phyloP scores from a whole-genome alignment of 2,113 vertebrate genomes.

The Poicephalus meyeri region DNA sequence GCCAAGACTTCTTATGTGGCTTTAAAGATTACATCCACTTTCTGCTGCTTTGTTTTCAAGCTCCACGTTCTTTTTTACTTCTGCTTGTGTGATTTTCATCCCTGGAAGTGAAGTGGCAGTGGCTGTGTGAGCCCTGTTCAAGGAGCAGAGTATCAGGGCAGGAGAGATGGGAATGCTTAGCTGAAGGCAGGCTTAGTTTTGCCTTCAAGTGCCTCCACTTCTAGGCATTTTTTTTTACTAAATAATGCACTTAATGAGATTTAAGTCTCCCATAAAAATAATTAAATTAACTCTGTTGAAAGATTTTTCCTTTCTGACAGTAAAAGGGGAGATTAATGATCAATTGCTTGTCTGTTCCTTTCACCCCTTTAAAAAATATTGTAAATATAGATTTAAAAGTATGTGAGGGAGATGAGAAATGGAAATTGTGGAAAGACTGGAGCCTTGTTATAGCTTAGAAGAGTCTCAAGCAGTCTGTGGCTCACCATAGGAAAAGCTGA shows the following conservation, averaged over 20 bases:
- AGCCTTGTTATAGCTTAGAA: neutral
- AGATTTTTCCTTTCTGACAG: constrained; percentile 18
- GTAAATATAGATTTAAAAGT: neutral
- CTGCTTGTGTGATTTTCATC: neutral
- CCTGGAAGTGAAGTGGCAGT: neutral
- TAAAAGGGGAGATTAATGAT: neutral
- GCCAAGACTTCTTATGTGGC: neutral
- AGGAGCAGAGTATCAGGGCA: neutral
- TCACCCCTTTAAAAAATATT: neutral
- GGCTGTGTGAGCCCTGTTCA: neutral
- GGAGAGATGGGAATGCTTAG: neutral
- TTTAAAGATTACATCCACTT: neutral
- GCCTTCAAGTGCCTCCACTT: neutral
- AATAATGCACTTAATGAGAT: constrained; percentile 16
- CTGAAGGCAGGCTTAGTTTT: neutral
- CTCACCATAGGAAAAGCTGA: neutral
- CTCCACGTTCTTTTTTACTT: neutral
- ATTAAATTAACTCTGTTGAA: constrained; percentile 7
- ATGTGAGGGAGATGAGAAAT: constrained; percentile 10
- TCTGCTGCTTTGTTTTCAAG: neutral
- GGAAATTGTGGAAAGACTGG: neutral
- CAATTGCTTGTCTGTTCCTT: neutral
- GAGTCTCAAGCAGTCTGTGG: neutral
- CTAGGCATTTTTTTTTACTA: neutral
- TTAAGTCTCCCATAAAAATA: constrained; percentile 33